Base-by-base conservation (phyloP, 2,888 invertebrate species). In the Synergus umbraculus region DNA sequence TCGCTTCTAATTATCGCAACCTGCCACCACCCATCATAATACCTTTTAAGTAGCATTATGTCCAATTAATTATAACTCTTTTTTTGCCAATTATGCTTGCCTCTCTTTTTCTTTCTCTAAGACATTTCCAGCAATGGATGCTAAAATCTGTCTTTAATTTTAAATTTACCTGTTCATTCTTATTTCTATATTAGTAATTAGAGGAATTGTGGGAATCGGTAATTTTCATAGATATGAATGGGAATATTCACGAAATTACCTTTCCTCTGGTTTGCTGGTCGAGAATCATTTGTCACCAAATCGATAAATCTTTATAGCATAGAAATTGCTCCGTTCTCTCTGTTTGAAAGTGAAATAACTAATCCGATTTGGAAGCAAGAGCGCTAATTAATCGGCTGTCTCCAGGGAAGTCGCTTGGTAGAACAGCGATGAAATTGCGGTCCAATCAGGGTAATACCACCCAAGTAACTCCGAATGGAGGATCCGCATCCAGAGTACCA, bases 371-470 rank as follows among this genome's bases (percentile, higher is more conserved):
- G 79, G 79, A 54, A 22, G 60, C 49, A 76, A 54, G 78, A 82
- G 81, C 82, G 79, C 73, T 82, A 82, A 82, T 82, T 82, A 82
- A 82, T 82, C 73, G 82, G 79, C 76, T 76, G 65, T 79, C 77
- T 76, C 46, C 64, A 43, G 46, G 76, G 78, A 78, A 79, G 67
- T 69, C 60, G 43, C 37, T 43, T 46, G 73, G 49, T 66, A 66
- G 80, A 49, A 65, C 78, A 29, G 12, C 69, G 37, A 69, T 77
- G 79, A 78, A 79, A 81, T 82, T 79, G 82, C 77, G 78, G 80
- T 79, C 78, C 80, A 82, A 82, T 82, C 82, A 77, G 65, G 78
- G 69, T 79, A 81, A 82, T 67, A 76, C 73, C 73, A 44, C 37
- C 78, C 29, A 58, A 58, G 65, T 10, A 63, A 63, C 63, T 63